Conservation (phyloP, 2,888 invertebrate genomes). For the Oxycera nigricornis region DNA sequence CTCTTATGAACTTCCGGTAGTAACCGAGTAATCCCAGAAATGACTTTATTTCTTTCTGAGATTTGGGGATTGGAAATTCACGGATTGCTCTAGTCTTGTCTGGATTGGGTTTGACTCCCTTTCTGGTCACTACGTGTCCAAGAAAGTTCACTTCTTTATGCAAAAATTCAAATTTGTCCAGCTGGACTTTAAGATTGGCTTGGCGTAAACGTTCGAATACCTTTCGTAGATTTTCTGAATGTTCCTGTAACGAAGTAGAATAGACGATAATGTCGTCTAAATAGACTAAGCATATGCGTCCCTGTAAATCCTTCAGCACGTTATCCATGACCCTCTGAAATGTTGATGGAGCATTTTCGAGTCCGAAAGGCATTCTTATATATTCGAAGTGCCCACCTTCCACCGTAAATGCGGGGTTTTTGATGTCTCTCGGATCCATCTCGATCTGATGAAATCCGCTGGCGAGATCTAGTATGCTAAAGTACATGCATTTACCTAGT, state of each 20-base stretch:
- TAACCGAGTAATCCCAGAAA: not conserved
- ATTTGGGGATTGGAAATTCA: not conserved
- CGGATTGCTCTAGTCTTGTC: not conserved
- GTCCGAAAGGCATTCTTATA: conserved; percentile 35
- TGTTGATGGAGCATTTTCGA: conserved; percentile 26
- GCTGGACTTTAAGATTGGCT: not conserved
- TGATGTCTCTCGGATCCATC: not conserved
- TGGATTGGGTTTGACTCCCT: not conserved
- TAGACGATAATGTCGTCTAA: not conserved
- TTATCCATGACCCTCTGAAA: not conserved
- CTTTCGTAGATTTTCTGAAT: not conserved
- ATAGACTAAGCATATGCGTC: not conserved
- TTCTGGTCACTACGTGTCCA: not conserved
- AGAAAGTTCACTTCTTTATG: not conserved
- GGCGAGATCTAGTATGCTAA: not conserved
- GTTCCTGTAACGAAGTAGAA: not conserved
- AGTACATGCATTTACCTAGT: not conserved
- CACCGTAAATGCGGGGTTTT: conserved; percentile 41
- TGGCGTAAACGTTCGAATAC: not conserved
- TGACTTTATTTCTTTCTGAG: not conserved
- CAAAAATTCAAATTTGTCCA: not conserved
- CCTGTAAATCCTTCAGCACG: not conserved
- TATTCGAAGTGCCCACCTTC: conserved; percentile 36
- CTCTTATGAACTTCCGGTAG: not conserved
- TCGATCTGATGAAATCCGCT: not conserved